Evolutionary conservation across 2,888 invertebrate genomes (phyloP).

Genomic region (Pelosia muscerda): DNA sequence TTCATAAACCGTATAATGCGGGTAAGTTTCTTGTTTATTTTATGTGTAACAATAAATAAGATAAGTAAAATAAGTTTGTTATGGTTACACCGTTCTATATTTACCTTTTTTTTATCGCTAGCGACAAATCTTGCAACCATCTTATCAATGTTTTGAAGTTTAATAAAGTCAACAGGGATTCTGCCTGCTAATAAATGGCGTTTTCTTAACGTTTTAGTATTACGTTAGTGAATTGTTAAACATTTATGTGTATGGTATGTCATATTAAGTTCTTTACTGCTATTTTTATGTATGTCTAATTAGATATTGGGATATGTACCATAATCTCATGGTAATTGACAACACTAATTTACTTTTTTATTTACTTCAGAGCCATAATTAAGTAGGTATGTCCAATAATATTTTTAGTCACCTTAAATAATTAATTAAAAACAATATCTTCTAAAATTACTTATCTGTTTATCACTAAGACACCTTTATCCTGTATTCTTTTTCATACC

Average conservation of each 20-base stretch:
- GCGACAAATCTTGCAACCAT: neutral
- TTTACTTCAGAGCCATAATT: neutral
- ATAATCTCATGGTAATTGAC: neutral
- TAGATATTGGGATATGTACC: neutral
- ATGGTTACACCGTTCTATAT: neutral
- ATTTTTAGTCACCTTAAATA: too few species aligned
- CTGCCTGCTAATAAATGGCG: neutral
- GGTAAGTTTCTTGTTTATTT: conserved; percentile 46
- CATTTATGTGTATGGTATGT: neutral
- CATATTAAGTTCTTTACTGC: neutral
- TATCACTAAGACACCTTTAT: too few species aligned
- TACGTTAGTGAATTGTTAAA: neutral
- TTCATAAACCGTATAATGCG: conserved; percentile 48
- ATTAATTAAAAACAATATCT: too few species aligned
- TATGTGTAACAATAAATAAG: conserved; percentile 14
- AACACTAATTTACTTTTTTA: neutral
- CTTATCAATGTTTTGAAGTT: conserved; percentile 14
- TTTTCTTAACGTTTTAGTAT: neutral
- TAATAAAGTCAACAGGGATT: conserved; percentile 7
- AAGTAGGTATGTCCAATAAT: too few species aligned
- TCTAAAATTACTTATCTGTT: too few species aligned
- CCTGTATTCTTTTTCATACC: too few species aligned
- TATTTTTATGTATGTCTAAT: neutral
- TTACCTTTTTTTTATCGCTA: conserved; percentile 6
- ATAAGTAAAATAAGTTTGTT: conserved; percentile 21